Evolutionary conservation across 2,888 invertebrate species (phyloP).

Genomic region (Hypsopygia costalis): DNA sequence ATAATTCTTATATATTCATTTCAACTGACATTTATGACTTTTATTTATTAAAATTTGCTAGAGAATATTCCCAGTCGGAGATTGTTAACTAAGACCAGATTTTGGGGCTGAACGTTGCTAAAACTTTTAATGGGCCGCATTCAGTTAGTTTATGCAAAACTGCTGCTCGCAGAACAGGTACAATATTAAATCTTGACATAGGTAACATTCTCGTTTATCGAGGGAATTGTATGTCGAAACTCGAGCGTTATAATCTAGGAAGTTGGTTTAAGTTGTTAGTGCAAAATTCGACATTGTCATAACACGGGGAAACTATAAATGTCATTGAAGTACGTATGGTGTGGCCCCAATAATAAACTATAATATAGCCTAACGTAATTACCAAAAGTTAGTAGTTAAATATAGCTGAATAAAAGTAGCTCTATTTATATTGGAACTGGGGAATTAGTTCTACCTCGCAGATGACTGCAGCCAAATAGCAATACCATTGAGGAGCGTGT

Average conservation of each 20-base stretch:
- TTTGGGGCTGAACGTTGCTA: constrained; percentile 42
- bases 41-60: background rate
- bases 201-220: constrained; percentile 22
- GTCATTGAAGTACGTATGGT: background rate
- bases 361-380: too few species aligned
- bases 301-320: background rate
- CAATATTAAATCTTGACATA: constrained; percentile 28
- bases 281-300: constrained; percentile 11
- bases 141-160: constrained; percentile 52
- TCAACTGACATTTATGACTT: background rate
- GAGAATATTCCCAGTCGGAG: background rate
- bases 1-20: too few species aligned
- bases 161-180: constrained; percentile 38
- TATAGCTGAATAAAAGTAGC: too few species aligned
- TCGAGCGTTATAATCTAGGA: constrained; percentile 20
- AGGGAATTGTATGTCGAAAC: constrained; percentile 24
- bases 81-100: constrained; percentile 36
- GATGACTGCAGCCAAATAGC: too few species aligned
- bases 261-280: constrained; percentile 18
- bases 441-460: too few species aligned
- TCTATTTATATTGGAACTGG: too few species aligned
- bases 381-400: too few species aligned
- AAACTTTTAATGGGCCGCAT: constrained; percentile 68
- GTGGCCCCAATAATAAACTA: too few species aligned
- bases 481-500: too few species aligned